These are phyloP conservation scores for Aurelia sp. DNA, from an alignment of 30 jellyfish, hydroid and myxozoan species.

Conservation along the genomic window DNA sequence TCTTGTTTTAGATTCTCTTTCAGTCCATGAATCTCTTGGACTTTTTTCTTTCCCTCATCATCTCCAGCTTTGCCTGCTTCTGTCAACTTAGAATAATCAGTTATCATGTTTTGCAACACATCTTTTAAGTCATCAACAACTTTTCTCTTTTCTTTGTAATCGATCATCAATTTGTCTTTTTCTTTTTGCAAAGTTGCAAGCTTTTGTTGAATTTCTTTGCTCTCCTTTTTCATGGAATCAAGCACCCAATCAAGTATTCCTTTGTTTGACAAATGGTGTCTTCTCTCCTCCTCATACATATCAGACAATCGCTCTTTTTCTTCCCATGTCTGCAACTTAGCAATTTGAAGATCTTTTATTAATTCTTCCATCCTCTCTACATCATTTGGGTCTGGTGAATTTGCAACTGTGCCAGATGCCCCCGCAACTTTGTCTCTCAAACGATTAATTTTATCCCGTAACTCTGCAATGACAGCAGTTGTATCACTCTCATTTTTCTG, in stretches of 20 bases:
- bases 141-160: constrained; percentile 86
- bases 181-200: constrained; percentile 88
- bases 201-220: constrained; percentile 85
- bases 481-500: constrained; percentile 80
- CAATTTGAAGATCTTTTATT: constrained; percentile 84
- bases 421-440: constrained; percentile 79
- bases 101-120: constrained; percentile 72
- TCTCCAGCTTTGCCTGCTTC: constrained; percentile 90
- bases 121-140: constrained; percentile 89
- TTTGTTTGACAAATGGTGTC: constrained; percentile 89
- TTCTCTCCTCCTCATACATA: constrained; percentile 86
- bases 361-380: constrained; percentile 87
- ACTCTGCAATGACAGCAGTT: constrained; percentile 69
- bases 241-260: constrained; percentile 94
- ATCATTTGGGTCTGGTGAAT: constrained; percentile 80
- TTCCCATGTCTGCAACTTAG: constrained; percentile 94
- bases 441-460: constrained; percentile 82
- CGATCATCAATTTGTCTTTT: constrained; percentile 89
- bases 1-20: constrained; percentile 91
- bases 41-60: constrained; percentile 91
- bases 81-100: constrained; percentile 85
- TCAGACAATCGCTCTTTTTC: constrained; percentile 92
- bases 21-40: constrained; percentile 88
- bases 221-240: constrained; percentile 87
- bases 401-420: constrained; percentile 53